Percentiles rank a stretch among this genome's conserved stretches.
phyloP scores from a whole-genome alignment of 2,797 vertebrate genomes.

The Carapus acus region DNA sequence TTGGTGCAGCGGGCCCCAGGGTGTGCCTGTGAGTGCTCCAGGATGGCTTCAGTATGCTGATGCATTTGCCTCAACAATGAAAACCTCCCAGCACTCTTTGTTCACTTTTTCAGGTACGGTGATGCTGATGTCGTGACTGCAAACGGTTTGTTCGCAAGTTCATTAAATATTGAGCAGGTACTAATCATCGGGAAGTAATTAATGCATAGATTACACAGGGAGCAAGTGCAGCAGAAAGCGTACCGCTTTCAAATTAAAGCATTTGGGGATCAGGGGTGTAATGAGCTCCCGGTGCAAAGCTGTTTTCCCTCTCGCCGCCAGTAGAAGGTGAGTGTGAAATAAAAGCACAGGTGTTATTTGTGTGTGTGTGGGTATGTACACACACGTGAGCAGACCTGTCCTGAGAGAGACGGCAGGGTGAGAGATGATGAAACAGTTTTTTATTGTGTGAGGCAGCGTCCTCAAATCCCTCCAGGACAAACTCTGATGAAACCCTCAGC shows the following conservation, averaged over 20 bases:
- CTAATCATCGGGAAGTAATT: slow-evolving; percentile 52
- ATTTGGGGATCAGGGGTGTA: no score
- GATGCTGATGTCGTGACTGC: slow-evolving; percentile 17
- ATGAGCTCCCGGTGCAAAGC: no score
- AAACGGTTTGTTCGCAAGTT: slow-evolving; percentile 14
- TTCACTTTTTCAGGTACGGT: slow-evolving; percentile 13
- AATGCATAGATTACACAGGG: slow-evolving; percentile 26
- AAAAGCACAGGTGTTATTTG: slow-evolving; percentile 28
- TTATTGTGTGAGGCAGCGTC: slow-evolving; percentile 14
- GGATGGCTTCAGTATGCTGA: slow-evolving; percentile 7
- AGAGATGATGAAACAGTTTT: slow-evolving; percentile 16
- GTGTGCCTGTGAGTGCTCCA: slow-evolving; percentile 27
- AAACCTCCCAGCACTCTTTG: slow-evolving; percentile 9
- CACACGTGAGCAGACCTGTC: no score
- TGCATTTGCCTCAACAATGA: slow-evolving; percentile 7
- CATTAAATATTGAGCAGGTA: slow-evolving; percentile 39
- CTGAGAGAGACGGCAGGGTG: no score
- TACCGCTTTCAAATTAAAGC: no score
- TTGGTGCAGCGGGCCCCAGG: slow-evolving; percentile 21
- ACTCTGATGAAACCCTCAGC: no score
- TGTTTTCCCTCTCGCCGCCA: slow-evolving; percentile 11
- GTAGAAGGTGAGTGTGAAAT: slow-evolving; percentile 20
- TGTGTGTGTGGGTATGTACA: no score
- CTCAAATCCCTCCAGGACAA: slow-evolving; percentile 4
- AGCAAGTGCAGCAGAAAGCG: slow-evolving; percentile 20